A percentile compares a stretch with the other conserved stretches of the same genome.
These are phyloP conservation scores for Caretta caretta DNA, from an alignment of 2,113 vertebrate genomes.

Conservation along the genomic window DNA sequence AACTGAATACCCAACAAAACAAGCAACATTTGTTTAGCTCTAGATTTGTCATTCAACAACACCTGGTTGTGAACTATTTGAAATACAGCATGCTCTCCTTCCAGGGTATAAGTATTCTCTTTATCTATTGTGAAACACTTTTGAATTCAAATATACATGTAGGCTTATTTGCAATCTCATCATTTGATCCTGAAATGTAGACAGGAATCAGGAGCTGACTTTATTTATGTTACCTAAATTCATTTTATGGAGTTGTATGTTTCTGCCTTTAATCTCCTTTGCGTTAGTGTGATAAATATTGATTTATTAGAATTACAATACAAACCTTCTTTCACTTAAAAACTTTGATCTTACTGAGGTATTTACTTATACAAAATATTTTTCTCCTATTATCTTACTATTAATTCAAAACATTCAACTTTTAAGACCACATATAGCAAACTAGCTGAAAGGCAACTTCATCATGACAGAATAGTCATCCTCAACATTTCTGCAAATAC, in stretches of 20 bases:
- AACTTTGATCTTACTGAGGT: background rate
- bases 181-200: background rate
- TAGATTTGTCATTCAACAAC: background rate
- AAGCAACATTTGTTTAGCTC: background rate
- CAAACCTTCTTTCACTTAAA: background rate
- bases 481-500: background rate
- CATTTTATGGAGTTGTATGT: background rate
- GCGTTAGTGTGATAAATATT: background rate
- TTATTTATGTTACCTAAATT: background rate
- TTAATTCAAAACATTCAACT: background rate
- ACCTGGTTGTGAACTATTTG: background rate
- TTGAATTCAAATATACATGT: background rate
- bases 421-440: background rate
- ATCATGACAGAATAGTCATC: background rate
- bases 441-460: background rate
- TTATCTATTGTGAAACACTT: background rate
- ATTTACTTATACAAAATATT: background rate
- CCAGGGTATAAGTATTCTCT: background rate
- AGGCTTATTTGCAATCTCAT: background rate
- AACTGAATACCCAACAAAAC: background rate
- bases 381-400: background rate
- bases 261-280: background rate
- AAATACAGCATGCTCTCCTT: rapidly evolving
- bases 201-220: background rate
- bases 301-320: background rate